These are phyloP conservation scores for Sphinx pinastri DNA, from an alignment of 2,888 invertebrate species.

Conservation along the genomic window DNA sequence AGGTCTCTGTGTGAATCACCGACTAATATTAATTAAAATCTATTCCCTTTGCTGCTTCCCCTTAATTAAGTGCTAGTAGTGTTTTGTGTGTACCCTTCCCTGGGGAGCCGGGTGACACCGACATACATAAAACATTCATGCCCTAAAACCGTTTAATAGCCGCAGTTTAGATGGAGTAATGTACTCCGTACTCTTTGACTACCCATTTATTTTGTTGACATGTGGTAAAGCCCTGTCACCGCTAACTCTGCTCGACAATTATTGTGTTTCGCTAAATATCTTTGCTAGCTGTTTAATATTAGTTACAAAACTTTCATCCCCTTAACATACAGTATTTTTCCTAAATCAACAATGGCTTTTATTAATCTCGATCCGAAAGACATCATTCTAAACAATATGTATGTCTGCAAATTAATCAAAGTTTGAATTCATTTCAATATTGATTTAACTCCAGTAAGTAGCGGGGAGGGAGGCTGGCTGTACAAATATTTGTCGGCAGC, in stretches of 20 bases:
- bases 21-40: conserved; percentile 76
- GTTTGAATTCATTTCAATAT: conserved; percentile 83
- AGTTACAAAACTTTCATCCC: neutral
- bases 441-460: conserved; percentile 82
- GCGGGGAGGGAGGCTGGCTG: conserved; percentile 57
- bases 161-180: conserved; percentile 60
- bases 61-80: conserved; percentile 79
- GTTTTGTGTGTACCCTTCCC: conserved; percentile 67
- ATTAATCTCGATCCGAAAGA: conserved; percentile 44
- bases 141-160: conserved; percentile 73
- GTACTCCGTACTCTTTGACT: conserved; percentile 21
- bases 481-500: conserved; percentile 70
- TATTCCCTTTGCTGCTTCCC: conserved; percentile 68
- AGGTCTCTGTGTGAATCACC: conserved; percentile 53
- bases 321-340: neutral
- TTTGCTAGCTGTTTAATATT: neutral
- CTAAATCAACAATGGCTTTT: neutral
- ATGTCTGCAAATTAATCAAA: conserved; percentile 82
- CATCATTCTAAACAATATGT: conserved; percentile 79
- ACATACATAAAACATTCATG: conserved; percentile 73
- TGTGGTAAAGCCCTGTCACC: neutral
- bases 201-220: neutral
- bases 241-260: too few species aligned
- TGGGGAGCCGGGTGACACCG: conserved; percentile 64
- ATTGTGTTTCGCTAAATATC: neutral